phyloP scores from a whole-genome alignment of 2,888 invertebrate genomes.

The Notocelia uddmanniana region DNA sequence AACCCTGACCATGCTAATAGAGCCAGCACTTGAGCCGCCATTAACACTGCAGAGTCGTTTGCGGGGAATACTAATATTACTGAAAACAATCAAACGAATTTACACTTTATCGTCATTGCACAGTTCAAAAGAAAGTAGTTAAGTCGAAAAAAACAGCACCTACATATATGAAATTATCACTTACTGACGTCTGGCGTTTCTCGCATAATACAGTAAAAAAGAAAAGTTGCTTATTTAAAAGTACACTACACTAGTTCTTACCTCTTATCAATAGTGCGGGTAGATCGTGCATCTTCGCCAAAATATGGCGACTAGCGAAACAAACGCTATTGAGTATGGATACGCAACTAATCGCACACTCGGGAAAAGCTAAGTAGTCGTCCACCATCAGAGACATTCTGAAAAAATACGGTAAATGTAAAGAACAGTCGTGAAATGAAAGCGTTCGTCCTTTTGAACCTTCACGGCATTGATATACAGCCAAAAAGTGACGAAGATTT shows the following conservation, averaged over 20 bases:
- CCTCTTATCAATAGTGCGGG: constrained; percentile 72
- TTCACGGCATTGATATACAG: too few relatives aligned
- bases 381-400: constrained; percentile 81
- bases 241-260: constrained; percentile 49
- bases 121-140: too few relatives aligned
- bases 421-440: background rate
- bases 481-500: too few relatives aligned
- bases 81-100: constrained; percentile 53
- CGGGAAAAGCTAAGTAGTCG: constrained; percentile 79
- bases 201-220: too few relatives aligned
- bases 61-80: constrained; percentile 79
- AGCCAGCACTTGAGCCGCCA: constrained; percentile 71
- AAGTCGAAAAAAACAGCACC: too few relatives aligned
- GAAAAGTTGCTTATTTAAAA: too few relatives aligned
- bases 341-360: constrained; percentile 85
- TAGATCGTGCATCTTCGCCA: constrained; percentile 72
- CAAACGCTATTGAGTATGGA: constrained; percentile 76
- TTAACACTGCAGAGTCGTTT: constrained; percentile 69
- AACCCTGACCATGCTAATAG: constrained; percentile 76
- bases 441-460: too few relatives aligned
- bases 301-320: constrained; percentile 67
- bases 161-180: too few relatives aligned
- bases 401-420: constrained; percentile 4
- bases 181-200: too few relatives aligned
- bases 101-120: background rate